These are phyloP conservation scores for Pygocentrus nattereri DNA, from an alignment of 2,797 vertebrate species.

Conservation along the genomic window DNA sequence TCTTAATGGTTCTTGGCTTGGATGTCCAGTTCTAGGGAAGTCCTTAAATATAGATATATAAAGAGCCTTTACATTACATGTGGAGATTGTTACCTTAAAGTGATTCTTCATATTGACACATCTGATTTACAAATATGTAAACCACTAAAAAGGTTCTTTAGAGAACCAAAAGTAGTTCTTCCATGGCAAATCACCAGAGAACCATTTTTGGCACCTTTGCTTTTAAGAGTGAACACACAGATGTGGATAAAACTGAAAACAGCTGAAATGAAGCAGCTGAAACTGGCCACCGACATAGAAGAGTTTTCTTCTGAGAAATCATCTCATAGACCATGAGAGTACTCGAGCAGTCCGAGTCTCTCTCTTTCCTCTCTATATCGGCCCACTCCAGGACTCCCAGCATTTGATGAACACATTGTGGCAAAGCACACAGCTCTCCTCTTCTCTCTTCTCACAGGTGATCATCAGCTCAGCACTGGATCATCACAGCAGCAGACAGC, in stretches of 20 bases:
- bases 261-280: neutral
- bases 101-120: neutral
- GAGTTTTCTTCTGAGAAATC: neutral
- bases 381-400: slow-evolving; percentile 20
- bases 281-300: neutral
- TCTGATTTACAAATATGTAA: neutral
- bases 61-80: too few species aligned
- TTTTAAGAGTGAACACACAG: neutral
- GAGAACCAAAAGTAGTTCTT: neutral
- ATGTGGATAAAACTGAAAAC: neutral
- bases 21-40: too few species aligned
- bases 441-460: slow-evolving; percentile 31
- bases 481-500: slow-evolving; percentile 47
- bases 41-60: too few species aligned
- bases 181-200: neutral
- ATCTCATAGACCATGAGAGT: slow-evolving; percentile 27
- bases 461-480: slow-evolving; percentile 46
- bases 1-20: neutral
- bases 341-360: neutral
- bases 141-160: neutral
- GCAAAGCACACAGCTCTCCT: slow-evolving; percentile 39
- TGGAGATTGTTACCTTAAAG: too few species aligned
- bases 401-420: slow-evolving; percentile 43
- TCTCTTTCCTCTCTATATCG: slow-evolving; percentile 7
- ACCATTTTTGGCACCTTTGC: neutral